Evolutionary conservation across 2,797 vertebrate genomes (phyloP), one percentile per base, ranked within the genome.

Genomic region (Dicrostonyx torquatus): DNA sequence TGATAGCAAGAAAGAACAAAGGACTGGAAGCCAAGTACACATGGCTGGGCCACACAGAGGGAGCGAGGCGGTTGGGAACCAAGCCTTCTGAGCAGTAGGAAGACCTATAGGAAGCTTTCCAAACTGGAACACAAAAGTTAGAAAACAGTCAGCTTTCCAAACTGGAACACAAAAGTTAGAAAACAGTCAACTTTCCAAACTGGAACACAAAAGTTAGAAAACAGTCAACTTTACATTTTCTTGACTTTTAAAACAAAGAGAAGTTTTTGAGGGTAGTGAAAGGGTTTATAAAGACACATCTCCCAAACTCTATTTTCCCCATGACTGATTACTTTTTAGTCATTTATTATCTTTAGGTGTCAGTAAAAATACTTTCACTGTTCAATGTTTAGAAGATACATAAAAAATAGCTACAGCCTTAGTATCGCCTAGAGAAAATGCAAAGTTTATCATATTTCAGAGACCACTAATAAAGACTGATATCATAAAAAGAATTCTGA

Each of bases 391-490:
- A 29, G 84, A 86, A 94, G 92, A 55, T 66, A 34, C 11, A 58
- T 14, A 48, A 29, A 94, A 62, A 13, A 68, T 24, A 64, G 89
- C 53, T 62, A 87, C 12, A 91, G 5, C 29, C 75, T 50, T 84
- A 58, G 90, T 87, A 82, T 73, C 77, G 87, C 37, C 10, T 55
- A 80, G 34, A 58, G 26, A 88, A 66, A 64, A 86, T n/a, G 11
- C n/a, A 37, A 90, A 73, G 34, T 88, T 95, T 70, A 72, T 64
- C 12, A 43, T 72, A 86, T 55, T 89, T 93, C 72, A 94, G 84
- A 93, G 84, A 91, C 8, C 17, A 78, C 17, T 86, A 77, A 77
- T n/a, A 48, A 87, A 92, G 82, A 82, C 12, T 9, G 82, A 55
- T 37, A 43, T 45, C 73, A 43, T 73, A 72, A 34, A 75, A 66